Conservation (phyloP, 2,888 invertebrate species). For the Macaria liturata region DNA sequence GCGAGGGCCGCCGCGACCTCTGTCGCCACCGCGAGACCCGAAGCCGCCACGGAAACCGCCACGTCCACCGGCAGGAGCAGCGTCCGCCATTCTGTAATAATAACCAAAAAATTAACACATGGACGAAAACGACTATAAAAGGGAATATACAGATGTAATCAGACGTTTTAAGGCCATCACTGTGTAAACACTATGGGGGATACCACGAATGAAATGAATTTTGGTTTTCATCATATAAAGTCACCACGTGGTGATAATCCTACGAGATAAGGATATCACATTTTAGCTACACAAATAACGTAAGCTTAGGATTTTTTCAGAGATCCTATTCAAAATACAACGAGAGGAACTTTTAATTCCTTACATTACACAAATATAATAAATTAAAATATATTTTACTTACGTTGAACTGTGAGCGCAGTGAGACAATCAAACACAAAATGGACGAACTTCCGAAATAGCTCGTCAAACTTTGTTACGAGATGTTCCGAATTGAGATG, state of each 20-base stretch:
- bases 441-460: slow-evolving; percentile 56
- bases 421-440: slow-evolving; percentile 73
- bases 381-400: slow-evolving; percentile 42
- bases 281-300: too few relatives aligned
- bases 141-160: slow-evolving; percentile 40
- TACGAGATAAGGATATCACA: too few relatives aligned
- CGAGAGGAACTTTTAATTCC: too few relatives aligned
- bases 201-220: slow-evolving; percentile 77
- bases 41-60: slow-evolving; percentile 96
- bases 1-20: slow-evolving; percentile 88
- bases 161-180: slow-evolving; percentile 78
- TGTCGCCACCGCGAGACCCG: slow-evolving; percentile 88
- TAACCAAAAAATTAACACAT: slow-evolving; percentile 10
- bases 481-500: slow-evolving; percentile 10
- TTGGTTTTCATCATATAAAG: slow-evolving; percentile 65
- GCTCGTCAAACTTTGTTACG: not conserved
- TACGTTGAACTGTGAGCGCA: slow-evolving; percentile 75
- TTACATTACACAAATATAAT: too few relatives aligned
- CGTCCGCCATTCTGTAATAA: slow-evolving; percentile 95
- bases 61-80: slow-evolving; percentile 97
- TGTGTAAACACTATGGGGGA: slow-evolving; percentile 76
- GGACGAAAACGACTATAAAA: not conserved
- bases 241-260: slow-evolving; percentile 57
- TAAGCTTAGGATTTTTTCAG: too few relatives aligned
- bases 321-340: too few relatives aligned